These are phyloP conservation scores for Tethea ocularis DNA, from an alignment of 2,888 invertebrate genomes.

Conservation along the genomic window DNA sequence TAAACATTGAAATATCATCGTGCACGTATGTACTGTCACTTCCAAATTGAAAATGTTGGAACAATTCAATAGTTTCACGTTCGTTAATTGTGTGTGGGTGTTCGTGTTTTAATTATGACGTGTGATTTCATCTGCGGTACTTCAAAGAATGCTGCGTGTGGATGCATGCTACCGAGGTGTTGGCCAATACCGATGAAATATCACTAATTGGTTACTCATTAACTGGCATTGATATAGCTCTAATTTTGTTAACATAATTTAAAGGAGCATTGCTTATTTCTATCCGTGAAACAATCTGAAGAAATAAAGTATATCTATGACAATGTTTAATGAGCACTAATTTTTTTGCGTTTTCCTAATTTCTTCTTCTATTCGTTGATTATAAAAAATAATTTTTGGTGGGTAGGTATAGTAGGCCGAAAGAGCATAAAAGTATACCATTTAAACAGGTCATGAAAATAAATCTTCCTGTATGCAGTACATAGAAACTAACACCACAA, in stretches of 20 bases:
- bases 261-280: neutral
- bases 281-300: too few relatives aligned
- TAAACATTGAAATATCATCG: neutral
- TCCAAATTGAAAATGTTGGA: neutral
- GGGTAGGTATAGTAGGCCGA: too few relatives aligned
- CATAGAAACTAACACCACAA: too few relatives aligned
- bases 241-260: neutral
- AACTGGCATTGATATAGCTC: neutral
- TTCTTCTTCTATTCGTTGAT: too few relatives aligned
- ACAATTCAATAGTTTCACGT: neutral
- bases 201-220: constrained; percentile 9
- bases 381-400: too few relatives aligned
- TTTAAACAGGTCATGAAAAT: too few relatives aligned
- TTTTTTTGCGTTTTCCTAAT: too few relatives aligned
- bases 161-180: neutral
- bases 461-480: too few relatives aligned
- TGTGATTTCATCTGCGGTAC: constrained; percentile 21
- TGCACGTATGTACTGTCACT: neutral
- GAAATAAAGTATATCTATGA: too few relatives aligned
- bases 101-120: constrained; percentile 16
- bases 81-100: neutral
- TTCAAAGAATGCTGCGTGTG: constrained; percentile 21
- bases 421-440: too few relatives aligned
- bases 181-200: constrained; percentile 10
- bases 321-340: too few relatives aligned